Base-by-base conservation (phyloP, 2,888 invertebrate species). In the Lamellibrachia satsuma region DNA sequence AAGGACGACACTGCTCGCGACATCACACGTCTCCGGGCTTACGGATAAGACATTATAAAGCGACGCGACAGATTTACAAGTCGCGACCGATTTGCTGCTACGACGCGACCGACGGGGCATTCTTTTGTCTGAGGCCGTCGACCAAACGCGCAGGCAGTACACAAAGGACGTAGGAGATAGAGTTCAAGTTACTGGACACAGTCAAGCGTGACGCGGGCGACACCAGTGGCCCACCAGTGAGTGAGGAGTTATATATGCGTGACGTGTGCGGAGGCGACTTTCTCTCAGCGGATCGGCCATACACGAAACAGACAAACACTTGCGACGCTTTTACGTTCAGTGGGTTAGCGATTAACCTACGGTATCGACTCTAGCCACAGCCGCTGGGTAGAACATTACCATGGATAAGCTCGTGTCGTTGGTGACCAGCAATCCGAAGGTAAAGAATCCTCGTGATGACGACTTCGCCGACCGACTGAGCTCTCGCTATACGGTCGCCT, bases 401-500 rank as follows among this genome's bases (percentile, higher is more conserved):
- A 91, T 91, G 91, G 91, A 91, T 52, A 91, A 91, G 57, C 57
- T 91, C 52, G 91, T 91, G 52, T 52, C 91, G 57, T 91, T 91
- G 57, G 22, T 91, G 57, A 52, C 52, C 3, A 52, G 27, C 39
- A 91, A 91, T n/a, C 91, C 91, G 91, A 52, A 55, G 11, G 57
- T 91, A 1, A 55, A 52, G 91, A 91, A 91, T 52, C 91, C 91
- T 55, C 91, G 92, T 52, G 94, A 94, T 75, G 94, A 94, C 90
- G 94, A 94, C 91, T 92, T 94, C 55, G 93, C 92, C n/a, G 94
- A 94, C 91, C 92, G 94, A 11, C 93, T 94, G 90, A 94, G 93
- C 91, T 93, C 93, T 55, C 92, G 93, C n/a, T 94, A 94, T 92
- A 94, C 94, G 15, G 94, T 94, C 57, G 91, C 93, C 39, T 90